Base-by-base conservation (phyloP, 1,140 invertebrate species). In the Ostrea edulis region DNA sequence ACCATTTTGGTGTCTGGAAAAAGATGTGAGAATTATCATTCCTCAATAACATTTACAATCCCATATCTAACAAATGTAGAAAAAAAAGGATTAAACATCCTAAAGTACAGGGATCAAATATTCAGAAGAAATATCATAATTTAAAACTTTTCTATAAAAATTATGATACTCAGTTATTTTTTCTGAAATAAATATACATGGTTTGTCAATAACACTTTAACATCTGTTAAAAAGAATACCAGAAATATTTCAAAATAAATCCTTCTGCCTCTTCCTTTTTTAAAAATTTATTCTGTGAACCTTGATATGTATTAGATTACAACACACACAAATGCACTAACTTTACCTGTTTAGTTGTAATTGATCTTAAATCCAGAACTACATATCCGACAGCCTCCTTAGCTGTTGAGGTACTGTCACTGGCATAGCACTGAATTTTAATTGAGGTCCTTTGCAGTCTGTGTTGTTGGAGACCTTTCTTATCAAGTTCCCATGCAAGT, bases 401-500 rank as follows among this genome's bases (percentile, higher is more conserved):
- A 81, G 93, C 89, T 12, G 92, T 92, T 25, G 88, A 93, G 29
- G 90, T 88, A n/a, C 88, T 90, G 90, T 95, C 93, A 54, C 92
- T 89, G 53, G 94, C 94, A 94, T 95, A 96, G 89, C 94, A 94
- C 85, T 95, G 95, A 12, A 96, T 93, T 90, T 96, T 96, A 25
- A 96, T 95, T 71, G 95, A 94, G 8, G 94, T 94, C 44, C 95
- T 92, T 88, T 95, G 95, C 25, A 95, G 91, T 68, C 95, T 88
- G 90, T 96, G 95, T 86, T 95, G 94, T 83, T 95, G 95, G 12
- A 96, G 90, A 53, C 93, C 92, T 90, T 95, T 95, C 85, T 94
- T 95, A 88, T 96, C 95, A 22, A 96, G 88, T 89, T 96, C 95
- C 95, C 96, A 96, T 25, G 95, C 95, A 53, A 96, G 88, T 90